Base-by-base conservation (phyloP, 1,140 invertebrate genomes). In the Dreissena rostriformis region DNA sequence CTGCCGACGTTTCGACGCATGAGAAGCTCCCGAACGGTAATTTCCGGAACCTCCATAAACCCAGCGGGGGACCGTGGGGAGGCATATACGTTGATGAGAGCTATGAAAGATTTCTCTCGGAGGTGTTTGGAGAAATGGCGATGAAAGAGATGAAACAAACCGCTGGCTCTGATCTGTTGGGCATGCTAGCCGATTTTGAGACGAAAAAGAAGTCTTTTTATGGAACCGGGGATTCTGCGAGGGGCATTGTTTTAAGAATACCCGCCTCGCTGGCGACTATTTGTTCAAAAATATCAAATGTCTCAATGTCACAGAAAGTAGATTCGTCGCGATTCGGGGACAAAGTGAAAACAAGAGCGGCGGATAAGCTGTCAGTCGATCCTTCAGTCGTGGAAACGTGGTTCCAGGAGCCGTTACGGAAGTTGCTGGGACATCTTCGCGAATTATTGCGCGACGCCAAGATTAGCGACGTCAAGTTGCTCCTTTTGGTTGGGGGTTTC, bases 1-100 rank as follows among this genome's bases (percentile, higher is more conserved):
- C 87, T 29, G 85, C 76, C 15, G 87, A 88, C 61, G 81, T 86
- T 49, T 85, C 86, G 0, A 83, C 85, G 0, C 85, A 88, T 66
- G 75, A 86, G 53, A 85, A 84, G 61, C n/a, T 76, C 39, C 51
- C 14, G 12, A 68, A 85, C 17, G 74, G 72, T 14, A 72, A 67
- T 12, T 61, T 88, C 24, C 82, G 72, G 66, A 85, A 88, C 61
- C 24, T 88, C 4, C 68, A 71, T 24, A 85, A 82, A 61, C 85
- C 85, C 0, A 83, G 79, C 19, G 87, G 87, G 1, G 82, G 83
- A 19, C 82, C 82, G 24, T 88, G 87, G 79, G 87, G 87, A 15
- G 87, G 87, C 2, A 86, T 77, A 11, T 63, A 68, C 0, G 86
- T 88, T 14, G 87, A 88, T 51, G 19, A 76, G 1, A 49, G 72